Evolutionary conservation across 2,888 invertebrate genomes (phyloP).

Genomic region (Argynnis bischoffii): DNA sequence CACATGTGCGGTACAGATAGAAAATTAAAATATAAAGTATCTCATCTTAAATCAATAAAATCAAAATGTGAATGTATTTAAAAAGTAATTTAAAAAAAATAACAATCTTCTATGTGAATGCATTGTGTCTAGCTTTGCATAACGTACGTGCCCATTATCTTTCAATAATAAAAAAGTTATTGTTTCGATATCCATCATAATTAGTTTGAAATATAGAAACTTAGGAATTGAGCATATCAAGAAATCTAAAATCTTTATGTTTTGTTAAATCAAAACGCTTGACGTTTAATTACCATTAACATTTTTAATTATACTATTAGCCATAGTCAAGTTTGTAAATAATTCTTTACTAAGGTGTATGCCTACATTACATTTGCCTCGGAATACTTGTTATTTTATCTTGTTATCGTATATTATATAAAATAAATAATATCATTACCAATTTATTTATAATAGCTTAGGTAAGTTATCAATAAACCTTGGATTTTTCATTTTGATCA

Average conservation of each 20-base stretch:
- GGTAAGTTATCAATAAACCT: neutral
- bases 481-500: neutral
- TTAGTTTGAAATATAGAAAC: too few species aligned
- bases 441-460: neutral
- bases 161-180: too few species aligned
- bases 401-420: slow-evolving; percentile 8
- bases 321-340: neutral
- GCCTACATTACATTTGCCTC: neutral
- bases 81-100: too few species aligned
- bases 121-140: too few species aligned
- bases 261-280: neutral
- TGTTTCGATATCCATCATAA: too few species aligned
- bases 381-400: neutral
- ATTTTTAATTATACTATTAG: too few species aligned
- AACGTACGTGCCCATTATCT: too few species aligned
- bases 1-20: slow-evolving; percentile 40
- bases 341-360: neutral
- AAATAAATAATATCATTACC: neutral
- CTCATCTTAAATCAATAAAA: neutral
- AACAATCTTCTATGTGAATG: too few species aligned
- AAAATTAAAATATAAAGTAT: neutral
- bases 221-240: too few species aligned
- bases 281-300: too few species aligned
- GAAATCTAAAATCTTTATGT: too few species aligned
- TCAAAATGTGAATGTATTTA: too few species aligned